These are phyloP conservation scores for Tortricodes alternella DNA, from an alignment of 2,888 invertebrate species.

Conservation along the genomic window DNA sequence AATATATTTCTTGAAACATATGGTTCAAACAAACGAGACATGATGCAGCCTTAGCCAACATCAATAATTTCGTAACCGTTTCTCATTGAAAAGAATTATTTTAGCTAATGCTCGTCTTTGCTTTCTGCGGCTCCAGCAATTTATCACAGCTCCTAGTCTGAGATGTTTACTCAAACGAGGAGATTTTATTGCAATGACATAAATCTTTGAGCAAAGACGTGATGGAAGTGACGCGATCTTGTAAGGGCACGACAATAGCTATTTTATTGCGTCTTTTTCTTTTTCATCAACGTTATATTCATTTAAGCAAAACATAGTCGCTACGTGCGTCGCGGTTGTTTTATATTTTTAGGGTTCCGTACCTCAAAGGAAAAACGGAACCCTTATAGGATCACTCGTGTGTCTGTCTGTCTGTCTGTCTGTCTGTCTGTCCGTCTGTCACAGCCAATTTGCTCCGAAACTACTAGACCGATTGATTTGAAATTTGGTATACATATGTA, in stretches of 20 bases:
- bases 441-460: no score
- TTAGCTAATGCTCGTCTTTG: constrained; percentile 69
- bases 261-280: constrained; percentile 43
- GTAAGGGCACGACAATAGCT: constrained; percentile 65
- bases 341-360: no score
- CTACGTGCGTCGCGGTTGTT: constrained; percentile 9
- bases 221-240: constrained; percentile 66
- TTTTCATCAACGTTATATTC: constrained; percentile 30
- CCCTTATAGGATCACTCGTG: no score
- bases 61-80: no score
- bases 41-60: no score
- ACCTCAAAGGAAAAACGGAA: no score
- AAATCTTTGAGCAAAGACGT: constrained; percentile 67
- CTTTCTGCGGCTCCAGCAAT: constrained; percentile 68
- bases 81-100: constrained; percentile 72
- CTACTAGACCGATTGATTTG: no score
- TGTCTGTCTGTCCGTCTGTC: no score
- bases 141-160: constrained; percentile 69
- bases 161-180: constrained; percentile 80
- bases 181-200: constrained; percentile 79
- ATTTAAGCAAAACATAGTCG: constrained; percentile 25
- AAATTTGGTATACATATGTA: no score
- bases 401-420: no score
- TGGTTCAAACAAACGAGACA: no score
- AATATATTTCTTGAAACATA: no score